Conservation (phyloP, 2,888 invertebrate genomes). For the Heliconius charithonia region DNA sequence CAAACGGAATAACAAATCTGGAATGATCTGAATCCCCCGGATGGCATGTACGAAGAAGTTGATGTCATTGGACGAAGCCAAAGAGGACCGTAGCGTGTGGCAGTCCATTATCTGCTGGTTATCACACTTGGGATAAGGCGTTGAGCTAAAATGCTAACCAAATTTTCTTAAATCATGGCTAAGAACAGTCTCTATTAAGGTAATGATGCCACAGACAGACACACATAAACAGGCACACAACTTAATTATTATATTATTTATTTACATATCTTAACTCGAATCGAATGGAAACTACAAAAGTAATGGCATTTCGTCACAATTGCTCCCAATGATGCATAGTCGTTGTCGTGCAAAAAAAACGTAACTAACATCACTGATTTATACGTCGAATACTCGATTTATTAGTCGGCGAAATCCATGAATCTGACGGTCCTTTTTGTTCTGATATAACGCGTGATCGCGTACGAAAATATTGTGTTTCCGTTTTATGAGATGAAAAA, state of each 20-base stretch:
- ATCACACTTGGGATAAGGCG: no score
- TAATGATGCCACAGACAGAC: no score
- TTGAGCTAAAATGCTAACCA: no score
- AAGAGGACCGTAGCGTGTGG: no score
- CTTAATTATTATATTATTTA: no score
- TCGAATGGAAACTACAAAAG: background rate
- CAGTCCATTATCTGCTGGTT: no score
- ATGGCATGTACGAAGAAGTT: no score
- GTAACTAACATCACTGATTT: constrained; percentile 56
- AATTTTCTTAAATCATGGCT: no score
- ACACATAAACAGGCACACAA: no score
- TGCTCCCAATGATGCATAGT: constrained; percentile 43
- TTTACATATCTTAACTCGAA: constrained; percentile 3
- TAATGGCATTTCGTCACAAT: constrained; percentile 37
- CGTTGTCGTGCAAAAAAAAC: constrained; percentile 45
- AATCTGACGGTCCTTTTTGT: constrained; percentile 54
- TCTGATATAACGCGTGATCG: constrained; percentile 52
- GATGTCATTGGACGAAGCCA: no score
- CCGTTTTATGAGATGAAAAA: constrained; percentile 50
- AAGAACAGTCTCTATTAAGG: no score
- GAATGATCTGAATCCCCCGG: no score
- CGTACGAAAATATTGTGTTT: constrained; percentile 54
- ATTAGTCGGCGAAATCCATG: constrained; percentile 58
- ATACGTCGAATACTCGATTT: constrained; percentile 57
- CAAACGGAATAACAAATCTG: background rate